Evolutionary conservation across 2,888 invertebrate genomes (phyloP).

Genomic region (Diaperis boleti): DNA sequence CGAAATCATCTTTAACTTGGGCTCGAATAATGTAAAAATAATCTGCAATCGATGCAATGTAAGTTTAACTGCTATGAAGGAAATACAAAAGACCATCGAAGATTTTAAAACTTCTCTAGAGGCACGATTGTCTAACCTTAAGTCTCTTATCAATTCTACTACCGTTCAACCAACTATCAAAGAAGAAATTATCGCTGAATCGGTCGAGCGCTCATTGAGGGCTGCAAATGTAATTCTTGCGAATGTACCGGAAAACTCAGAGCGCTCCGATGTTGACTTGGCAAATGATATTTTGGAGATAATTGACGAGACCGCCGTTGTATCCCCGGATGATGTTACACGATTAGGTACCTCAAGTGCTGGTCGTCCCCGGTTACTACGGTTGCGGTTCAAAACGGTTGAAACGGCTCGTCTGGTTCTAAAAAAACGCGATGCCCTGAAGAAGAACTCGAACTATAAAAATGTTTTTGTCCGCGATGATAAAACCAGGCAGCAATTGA

Average conservation of each 20-base stretch:
- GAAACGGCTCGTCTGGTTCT: not conserved
- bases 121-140: too few species aligned
- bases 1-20: too few species aligned
- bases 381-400: not conserved
- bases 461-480: constrained; percentile 2
- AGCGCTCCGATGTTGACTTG: not conserved
- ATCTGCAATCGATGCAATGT: too few species aligned
- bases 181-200: not conserved
- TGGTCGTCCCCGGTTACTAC: not conserved
- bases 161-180: too few species aligned
- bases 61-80: too few species aligned
- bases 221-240: not conserved
- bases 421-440: not conserved
- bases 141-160: too few species aligned
- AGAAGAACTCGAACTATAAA: not conserved
- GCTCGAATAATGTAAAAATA: too few species aligned
- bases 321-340: not conserved
- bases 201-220: not conserved
- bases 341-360: not conserved
- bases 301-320: too few species aligned
- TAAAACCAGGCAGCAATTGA: not conserved
- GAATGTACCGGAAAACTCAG: not conserved
- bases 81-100: too few species aligned
- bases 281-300: not conserved
- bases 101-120: too few species aligned